Percentiles rank a stretch among this genome's conserved stretches.
Conservation (phyloP, 2,797 vertebrate species). For the Acipenser ruthenus region DNA sequence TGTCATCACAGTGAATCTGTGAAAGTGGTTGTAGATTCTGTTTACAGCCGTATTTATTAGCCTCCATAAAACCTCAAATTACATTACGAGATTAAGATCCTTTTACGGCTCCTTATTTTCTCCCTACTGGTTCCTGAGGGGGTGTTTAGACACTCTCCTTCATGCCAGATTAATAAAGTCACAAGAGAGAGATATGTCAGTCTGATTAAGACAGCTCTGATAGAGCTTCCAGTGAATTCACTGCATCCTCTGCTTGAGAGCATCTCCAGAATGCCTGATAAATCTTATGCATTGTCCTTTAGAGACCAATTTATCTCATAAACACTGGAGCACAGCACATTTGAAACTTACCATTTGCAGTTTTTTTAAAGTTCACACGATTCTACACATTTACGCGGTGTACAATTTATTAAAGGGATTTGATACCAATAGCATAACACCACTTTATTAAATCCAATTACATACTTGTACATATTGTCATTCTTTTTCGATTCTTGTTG, state of each 20-base stretch:
- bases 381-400: too few species aligned
- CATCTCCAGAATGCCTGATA: constrained; percentile 23
- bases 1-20: constrained; percentile 25
- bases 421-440: too few species aligned
- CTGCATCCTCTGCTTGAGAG: constrained; percentile 20
- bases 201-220: constrained; percentile 33
- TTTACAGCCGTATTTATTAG: constrained; percentile 30
- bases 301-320: constrained; percentile 28
- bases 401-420: too few species aligned
- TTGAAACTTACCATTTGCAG: neutral
- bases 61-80: constrained; percentile 23
- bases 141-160: constrained; percentile 29
- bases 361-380: neutral
- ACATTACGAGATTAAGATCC: constrained; percentile 22
- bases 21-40: constrained; percentile 14
- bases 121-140: constrained; percentile 18
- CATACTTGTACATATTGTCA: too few species aligned
- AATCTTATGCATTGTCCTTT: constrained; percentile 28
- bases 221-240: constrained; percentile 28
- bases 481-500: too few species aligned
- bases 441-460: too few species aligned
- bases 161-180: constrained; percentile 40
- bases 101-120: neutral
- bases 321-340: neutral
- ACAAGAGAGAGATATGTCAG: constrained; percentile 37